Conservation (phyloP, 2,113 vertebrate genomes). For the Bufo bufo region DNA sequence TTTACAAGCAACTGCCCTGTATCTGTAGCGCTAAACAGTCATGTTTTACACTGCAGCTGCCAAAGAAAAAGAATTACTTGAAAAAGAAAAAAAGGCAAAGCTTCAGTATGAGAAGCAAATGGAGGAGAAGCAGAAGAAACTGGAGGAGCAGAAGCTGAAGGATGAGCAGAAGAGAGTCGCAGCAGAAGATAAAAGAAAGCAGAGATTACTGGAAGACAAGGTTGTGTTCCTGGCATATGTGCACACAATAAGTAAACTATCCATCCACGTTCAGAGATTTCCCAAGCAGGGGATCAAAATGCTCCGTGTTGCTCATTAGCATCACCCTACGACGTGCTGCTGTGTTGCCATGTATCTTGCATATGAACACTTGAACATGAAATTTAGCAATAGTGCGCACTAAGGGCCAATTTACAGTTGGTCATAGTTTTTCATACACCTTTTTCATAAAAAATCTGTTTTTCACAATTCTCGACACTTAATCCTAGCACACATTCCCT, state of each 20-base stretch:
- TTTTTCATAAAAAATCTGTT: no score
- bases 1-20: background rate
- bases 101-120: conserved; percentile 88
- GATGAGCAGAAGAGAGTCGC: conserved; percentile 87
- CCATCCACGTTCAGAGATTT: no score
- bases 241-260: background rate
- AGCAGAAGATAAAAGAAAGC: conserved; percentile 90
- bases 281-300: no score
- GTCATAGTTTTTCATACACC: no score
- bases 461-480: no score
- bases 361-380: no score
- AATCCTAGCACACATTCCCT: no score
- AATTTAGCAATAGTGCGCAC: no score
- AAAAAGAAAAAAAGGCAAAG: conserved; percentile 89
- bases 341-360: no score
- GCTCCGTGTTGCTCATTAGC: no score
- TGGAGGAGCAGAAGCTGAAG: conserved; percentile 87
- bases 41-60: conserved; percentile 72
- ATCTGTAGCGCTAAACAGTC: background rate
- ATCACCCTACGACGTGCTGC: no score
- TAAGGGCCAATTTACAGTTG: no score
- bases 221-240: conserved; percentile 64
- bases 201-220: conserved; percentile 89
- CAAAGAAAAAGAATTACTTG: conserved; percentile 86
- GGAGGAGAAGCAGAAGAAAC: conserved; percentile 87